Conservation (phyloP, 2,888 invertebrate species). For the Dasysyrphus albostriatus region DNA sequence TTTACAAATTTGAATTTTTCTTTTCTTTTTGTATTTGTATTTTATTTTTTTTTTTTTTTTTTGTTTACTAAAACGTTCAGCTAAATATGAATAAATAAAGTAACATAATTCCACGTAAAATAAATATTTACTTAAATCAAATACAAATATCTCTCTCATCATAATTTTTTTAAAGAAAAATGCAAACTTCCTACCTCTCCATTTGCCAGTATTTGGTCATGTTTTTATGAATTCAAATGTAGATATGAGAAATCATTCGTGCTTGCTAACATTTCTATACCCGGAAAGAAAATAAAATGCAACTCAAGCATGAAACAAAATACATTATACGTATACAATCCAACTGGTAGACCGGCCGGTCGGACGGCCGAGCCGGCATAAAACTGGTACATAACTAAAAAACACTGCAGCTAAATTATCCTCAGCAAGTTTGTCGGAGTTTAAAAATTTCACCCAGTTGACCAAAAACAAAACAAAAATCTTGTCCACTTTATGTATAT, state of each 20-base stretch:
- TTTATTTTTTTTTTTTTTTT: background rate
- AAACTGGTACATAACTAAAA: background rate
- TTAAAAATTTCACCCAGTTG: constrained; percentile 49
- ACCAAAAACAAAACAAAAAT: constrained; percentile 49
- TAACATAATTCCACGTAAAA: constrained; percentile 6
- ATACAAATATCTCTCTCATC: constrained; percentile 9
- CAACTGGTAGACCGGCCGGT: constrained; percentile 21
- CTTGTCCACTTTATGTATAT: constrained; percentile 27
- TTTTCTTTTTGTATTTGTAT: too few species aligned
- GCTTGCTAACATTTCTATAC: constrained; percentile 25
- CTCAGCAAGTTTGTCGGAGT: constrained; percentile 27
- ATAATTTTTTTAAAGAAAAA: background rate
- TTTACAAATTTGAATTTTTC: too few species aligned
- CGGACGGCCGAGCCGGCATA: background rate
- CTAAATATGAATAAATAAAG: background rate
- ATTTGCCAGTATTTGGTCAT: background rate
- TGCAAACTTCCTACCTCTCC: constrained; percentile 12
- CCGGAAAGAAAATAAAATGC: constrained; percentile 44
- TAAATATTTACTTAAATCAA: constrained; percentile 37
- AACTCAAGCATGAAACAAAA: constrained; percentile 47
- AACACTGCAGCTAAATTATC: constrained; percentile 58
- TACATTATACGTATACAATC: background rate
- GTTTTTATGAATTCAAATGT: constrained; percentile 17
- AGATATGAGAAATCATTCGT: constrained; percentile 18
- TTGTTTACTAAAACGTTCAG: background rate